Base-by-base conservation (phyloP, 2,888 invertebrate species). In the Ischnura elegans region DNA sequence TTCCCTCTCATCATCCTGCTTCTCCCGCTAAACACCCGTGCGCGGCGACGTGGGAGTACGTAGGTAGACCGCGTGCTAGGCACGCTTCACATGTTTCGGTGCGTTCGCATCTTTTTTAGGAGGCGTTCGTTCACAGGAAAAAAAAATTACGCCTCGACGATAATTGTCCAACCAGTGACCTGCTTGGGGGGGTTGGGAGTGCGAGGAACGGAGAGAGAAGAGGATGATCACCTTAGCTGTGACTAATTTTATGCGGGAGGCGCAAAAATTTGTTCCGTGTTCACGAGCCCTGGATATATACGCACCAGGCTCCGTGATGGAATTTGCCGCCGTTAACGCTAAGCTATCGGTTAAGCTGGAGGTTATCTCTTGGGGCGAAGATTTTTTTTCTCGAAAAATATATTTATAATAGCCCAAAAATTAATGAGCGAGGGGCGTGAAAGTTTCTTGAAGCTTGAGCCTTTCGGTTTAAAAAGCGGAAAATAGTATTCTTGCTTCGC, bases 111-210 rank as follows among this genome's bases (percentile, higher is more conserved):
- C 55, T 55, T 55, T 87, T 55, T 51, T 55, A 42, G 87, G 90
- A 90, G 90, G 90, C 90, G 90, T 90, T 90, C 90, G 90, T 90
- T 90, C 90, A 90, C 90, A 61, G 90, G 61, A 90, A 90, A 87
- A 90, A 87, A 51, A 90, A 90, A 90, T 61, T 66, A 90, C 90
- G 90, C 90, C 90, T 90, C 61, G 61, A 29, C 90, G 66, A 36
- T 90, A 61, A 90, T 90, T 90, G 90, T 90, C 90, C 55, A 90
- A 90, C 61, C 61, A 66, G 90, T 90, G 29, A 66, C 90, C 61
- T 90, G 90, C 55, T 61, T 55, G 55, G 43, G 61, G 16, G 42
- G 87, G 51, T 6, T 21, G 51, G 51, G 51, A 51, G 51, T 2
- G 51, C 16, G 51, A 5, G 51, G 51, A 8, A 1, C 16, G 51